Conservation (phyloP, 2,888 invertebrate genomes). For the Stenichneumon culpator region DNA sequence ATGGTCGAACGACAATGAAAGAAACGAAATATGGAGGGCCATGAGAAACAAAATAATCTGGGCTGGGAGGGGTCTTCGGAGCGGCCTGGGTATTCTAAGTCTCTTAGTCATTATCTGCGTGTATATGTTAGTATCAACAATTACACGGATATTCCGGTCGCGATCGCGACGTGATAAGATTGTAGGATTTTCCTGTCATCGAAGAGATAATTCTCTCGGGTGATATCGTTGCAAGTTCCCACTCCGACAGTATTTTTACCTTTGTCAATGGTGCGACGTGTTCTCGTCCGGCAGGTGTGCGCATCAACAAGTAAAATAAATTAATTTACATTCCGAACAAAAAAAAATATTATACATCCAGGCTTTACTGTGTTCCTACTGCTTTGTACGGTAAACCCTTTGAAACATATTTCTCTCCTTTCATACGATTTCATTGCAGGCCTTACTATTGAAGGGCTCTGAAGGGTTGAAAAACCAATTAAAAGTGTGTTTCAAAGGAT, state of each 20-base stretch:
- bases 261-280: conserved; percentile 9
- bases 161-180: conserved; percentile 56
- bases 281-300: conserved; percentile 1
- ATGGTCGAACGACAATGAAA: neutral
- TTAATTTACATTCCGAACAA: neutral
- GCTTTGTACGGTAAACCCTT: neutral
- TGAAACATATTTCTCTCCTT: neutral
- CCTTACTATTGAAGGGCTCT: neutral
- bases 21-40: neutral
- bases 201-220: conserved; percentile 45
- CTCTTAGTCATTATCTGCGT: neutral
- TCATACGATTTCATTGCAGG: neutral
- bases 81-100: neutral
- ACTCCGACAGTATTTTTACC: neutral
- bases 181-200: conserved; percentile 27
- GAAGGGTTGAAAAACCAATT: neutral
- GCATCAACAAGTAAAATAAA: neutral
- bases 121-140: neutral
- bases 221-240: conserved; percentile 11
- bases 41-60: neutral
- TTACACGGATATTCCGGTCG: conserved; percentile 31
- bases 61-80: neutral
- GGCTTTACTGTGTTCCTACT: neutral
- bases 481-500: neutral
- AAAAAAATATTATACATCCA: neutral